Evolutionary conservation across 2,888 invertebrate genomes (phyloP).

Genomic region (Aethes cnicana): DNA sequence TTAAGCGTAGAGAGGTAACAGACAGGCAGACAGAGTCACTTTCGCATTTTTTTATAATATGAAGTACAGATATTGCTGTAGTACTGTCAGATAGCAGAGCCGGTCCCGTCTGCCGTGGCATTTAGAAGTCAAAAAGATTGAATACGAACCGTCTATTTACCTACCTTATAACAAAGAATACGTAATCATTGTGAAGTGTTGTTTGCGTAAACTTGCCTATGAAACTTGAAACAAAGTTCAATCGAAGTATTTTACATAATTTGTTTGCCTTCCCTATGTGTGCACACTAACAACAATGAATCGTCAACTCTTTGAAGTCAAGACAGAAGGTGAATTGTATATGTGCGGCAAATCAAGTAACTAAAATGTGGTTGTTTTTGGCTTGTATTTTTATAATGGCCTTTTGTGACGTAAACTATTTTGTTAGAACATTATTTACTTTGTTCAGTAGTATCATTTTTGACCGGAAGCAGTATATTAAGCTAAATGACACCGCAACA

Average conservation of each 20-base stretch:
- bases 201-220: slow-evolving; percentile 3
- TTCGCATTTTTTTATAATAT: no score
- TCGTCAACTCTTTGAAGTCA: slow-evolving; percentile 12
- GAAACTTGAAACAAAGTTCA: slow-evolving; percentile 25
- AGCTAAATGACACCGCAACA: slow-evolving; percentile 85
- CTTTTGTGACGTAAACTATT: slow-evolving; percentile 88
- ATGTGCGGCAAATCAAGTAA: background rate
- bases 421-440: slow-evolving; percentile 86
- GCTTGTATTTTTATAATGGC: slow-evolving; percentile 79
- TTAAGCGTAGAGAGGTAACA: no score
- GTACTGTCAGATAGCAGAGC: no score
- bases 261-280: slow-evolving; percentile 8
- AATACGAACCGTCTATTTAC: background rate
- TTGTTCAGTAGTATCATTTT: slow-evolving; percentile 85
- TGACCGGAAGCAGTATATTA: slow-evolving; percentile 83
- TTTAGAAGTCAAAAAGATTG: no score
- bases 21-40: no score
- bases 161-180: slow-evolving; percentile 6
- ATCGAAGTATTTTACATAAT: slow-evolving; percentile 19
- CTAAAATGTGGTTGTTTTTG: slow-evolving; percentile 44
- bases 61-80: no score
- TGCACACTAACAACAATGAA: slow-evolving; percentile 16
- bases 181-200: background rate
- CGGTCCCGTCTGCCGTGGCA: no score
- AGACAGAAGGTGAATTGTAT: slow-evolving; percentile 10